Conservation (phyloP, 2,888 invertebrate species). For the Taenaris catops region DNA sequence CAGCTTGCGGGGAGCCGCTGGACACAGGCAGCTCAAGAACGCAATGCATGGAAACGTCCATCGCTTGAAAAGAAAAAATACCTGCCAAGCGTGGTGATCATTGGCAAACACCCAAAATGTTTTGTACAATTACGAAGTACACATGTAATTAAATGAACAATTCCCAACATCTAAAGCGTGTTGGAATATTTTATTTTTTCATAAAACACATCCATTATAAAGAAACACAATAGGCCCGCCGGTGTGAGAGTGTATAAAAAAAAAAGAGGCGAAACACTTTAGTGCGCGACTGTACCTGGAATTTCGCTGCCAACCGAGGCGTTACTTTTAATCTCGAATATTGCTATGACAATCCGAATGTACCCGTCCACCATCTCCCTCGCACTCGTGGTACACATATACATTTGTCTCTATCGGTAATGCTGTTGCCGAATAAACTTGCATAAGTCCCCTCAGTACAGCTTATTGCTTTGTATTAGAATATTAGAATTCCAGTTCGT, state of each 20-base stretch:
- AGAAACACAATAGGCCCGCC: too few species aligned
- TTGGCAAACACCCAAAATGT: too few species aligned
- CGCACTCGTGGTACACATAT: constrained; percentile 19
- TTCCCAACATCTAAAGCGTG: too few species aligned
- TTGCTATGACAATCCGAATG: constrained; percentile 68
- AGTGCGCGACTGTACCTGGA: constrained; percentile 41
- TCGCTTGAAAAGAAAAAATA: too few species aligned
- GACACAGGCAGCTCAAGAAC: too few species aligned
- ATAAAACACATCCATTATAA: constrained; percentile 13
- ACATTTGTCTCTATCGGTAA: constrained; percentile 30
- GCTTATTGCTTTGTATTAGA: constrained; percentile 1
- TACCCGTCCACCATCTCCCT: constrained; percentile 32
- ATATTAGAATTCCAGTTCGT: constrained; percentile 1
- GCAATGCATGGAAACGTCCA: too few species aligned
- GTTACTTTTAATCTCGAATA: constrained; percentile 76
- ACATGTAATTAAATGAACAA: too few species aligned
- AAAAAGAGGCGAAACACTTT: constrained; percentile 33
- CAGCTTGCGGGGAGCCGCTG: too few species aligned
- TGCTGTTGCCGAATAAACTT: constrained; percentile 17
- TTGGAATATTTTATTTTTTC: too few species aligned
- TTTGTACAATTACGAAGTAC: too few species aligned
- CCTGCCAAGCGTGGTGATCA: too few species aligned
- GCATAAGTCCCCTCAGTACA: constrained; percentile 13
- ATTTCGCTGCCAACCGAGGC: constrained; percentile 62
- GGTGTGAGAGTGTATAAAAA: too few species aligned